Base-by-base conservation (phyloP, 2,888 invertebrate genomes). In the Eretmocerus hayati region DNA sequence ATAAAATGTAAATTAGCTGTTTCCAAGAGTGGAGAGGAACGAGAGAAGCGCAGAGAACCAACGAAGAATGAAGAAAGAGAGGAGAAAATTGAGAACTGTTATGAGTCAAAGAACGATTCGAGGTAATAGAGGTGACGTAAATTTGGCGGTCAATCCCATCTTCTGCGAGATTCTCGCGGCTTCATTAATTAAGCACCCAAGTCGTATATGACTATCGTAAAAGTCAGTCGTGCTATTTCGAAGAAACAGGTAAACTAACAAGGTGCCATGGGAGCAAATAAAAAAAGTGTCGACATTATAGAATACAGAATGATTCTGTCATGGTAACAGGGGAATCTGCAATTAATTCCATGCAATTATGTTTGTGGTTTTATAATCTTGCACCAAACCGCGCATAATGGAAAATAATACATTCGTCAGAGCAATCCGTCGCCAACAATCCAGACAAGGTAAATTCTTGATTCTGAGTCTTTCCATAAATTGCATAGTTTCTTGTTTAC, bases 101-200 rank as follows among this genome's bases (percentile, higher is more conserved):
- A 5, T 20, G 32, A 46, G 19, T 23, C 26, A 26, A 43, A 32
- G 26, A 26, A 47, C 44, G 37, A 42, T n/a, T 18, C 18, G 30
- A 16, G 21, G 20, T 26, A 40, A 37, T 19, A 31, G 26, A 52
- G 48, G 39, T 52, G 48, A 46, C 47, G 52, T 48, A 48, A 52
- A 52, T 52, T 48, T 46, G 45, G 42, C 39, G 52, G 52, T 48
- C 45, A 48, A 52, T 52, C 47, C 48, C 42, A 23, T 36, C 48
- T 52, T 52, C 48, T 45, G 39, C 45, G 42, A 45, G 42, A 52
- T 48, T 52, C 42, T 13, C 33, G 32, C 45, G 33, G 53, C 50
- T 50, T 56, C 58, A 63, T 63, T 63, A 64, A 62, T 64, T 63
- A 63, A 59, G 47, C 54, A 50, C 21, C 32, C 26, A 13, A 48